Conservation (phyloP, 2,113 vertebrate species). For the Entelurus aequoreus region DNA sequence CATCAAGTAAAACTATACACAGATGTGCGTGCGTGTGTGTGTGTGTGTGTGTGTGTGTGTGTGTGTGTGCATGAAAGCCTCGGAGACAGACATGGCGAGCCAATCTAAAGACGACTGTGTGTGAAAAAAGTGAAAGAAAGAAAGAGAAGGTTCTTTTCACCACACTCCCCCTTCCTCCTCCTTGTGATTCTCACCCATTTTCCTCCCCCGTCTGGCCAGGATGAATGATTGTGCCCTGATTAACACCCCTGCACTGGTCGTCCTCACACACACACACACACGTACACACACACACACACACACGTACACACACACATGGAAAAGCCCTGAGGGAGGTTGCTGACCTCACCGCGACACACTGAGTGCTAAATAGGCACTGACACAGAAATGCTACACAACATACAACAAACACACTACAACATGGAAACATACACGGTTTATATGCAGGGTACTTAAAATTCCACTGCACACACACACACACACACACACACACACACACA, state of each 20-base stretch:
- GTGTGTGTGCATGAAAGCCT: constrained; percentile 58
- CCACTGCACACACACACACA: constrained; percentile 37
- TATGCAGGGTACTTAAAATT: constrained; percentile 59
- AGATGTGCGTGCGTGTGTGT: background rate
- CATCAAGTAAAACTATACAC: too few species aligned
- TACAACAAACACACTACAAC: constrained; percentile 2
- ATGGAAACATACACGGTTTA: constrained; percentile 24
- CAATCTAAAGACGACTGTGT: constrained; percentile 56
- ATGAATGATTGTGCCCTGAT: constrained; percentile 60
- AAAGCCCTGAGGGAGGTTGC: constrained; percentile 37
- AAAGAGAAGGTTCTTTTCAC: constrained; percentile 25
- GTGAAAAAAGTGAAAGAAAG: constrained; percentile 57
- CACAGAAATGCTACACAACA: constrained; percentile 41
- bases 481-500: constrained; percentile 36
- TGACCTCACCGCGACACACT: constrained; percentile 50
- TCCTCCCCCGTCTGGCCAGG: constrained; percentile 46
- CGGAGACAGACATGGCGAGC: constrained; percentile 62
- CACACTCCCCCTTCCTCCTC: constrained; percentile 16
- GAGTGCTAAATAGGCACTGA: constrained; percentile 50
- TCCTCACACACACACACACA: constrained; percentile 13
- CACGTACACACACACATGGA: constrained; percentile 11
- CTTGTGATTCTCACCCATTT: constrained; percentile 34
- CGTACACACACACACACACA: constrained; percentile 17
- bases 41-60: constrained; percentile 21
- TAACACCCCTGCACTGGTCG: constrained; percentile 36